Conservation (phyloP, 2,888 invertebrate species). For the Carterocephalus palaemon region DNA sequence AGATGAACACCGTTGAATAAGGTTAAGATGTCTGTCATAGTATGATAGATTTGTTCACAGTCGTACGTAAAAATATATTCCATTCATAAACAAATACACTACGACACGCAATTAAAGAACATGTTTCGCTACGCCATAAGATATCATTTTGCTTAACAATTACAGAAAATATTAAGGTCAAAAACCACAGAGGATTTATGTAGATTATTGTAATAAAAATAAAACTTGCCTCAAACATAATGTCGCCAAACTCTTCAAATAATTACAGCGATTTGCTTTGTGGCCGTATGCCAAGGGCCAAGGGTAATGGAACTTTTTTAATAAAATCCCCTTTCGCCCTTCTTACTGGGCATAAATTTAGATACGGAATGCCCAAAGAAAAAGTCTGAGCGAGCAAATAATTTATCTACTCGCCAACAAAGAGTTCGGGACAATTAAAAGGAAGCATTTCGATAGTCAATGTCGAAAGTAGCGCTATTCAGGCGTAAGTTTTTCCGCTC, state of each 20-base stretch:
- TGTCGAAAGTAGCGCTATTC: conserved; percentile 9
- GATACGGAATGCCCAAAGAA: conserved; percentile 51
- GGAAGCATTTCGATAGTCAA: conserved; percentile 22
- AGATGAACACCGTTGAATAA: too few species aligned
- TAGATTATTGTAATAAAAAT: too few species aligned
- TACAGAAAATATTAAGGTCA: too few species aligned
- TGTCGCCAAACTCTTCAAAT: conserved; percentile 40
- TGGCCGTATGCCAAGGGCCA: conserved; percentile 36
- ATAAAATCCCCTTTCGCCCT: conserved; percentile 57
- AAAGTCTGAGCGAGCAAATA: conserved; percentile 51
- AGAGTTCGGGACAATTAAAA: conserved; percentile 42
- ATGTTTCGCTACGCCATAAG: too few species aligned
- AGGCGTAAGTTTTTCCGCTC: background rate
- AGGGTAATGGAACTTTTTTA: conserved; percentile 57
- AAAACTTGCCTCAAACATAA: conserved; percentile 19
- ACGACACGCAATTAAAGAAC: too few species aligned
- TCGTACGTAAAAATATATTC: too few species aligned
- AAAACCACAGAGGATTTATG: too few species aligned
- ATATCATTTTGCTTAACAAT: too few species aligned
- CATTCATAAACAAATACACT: too few species aligned
- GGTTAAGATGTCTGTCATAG: too few species aligned
- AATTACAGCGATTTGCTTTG: conserved; percentile 36
- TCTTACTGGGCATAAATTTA: conserved; percentile 57
- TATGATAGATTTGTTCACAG: too few species aligned
- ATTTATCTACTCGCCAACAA: conserved; percentile 42